Evolutionary conservation across 2,888 invertebrate species (phyloP).

Genomic region (Heliconius ethilla): DNA sequence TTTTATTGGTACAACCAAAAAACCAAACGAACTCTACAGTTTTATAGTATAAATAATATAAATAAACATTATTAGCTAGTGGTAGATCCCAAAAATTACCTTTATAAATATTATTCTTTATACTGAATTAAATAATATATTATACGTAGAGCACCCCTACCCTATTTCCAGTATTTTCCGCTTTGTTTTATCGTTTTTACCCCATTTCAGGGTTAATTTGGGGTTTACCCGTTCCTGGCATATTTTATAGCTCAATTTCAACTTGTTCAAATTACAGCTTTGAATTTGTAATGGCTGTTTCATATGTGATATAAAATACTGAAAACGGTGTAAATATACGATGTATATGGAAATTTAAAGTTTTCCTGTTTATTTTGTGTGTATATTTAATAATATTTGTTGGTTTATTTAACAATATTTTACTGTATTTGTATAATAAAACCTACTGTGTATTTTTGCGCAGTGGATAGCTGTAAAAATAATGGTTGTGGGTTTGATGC

Average conservation of each 20-base stretch:
- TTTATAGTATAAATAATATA: background rate
- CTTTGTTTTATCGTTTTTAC: constrained; percentile 22
- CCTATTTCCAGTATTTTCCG: constrained; percentile 9
- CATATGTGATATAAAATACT: constrained; percentile 23
- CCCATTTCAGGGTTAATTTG: constrained; percentile 26
- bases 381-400: background rate
- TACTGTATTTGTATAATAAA: background rate
- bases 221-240: constrained; percentile 22
- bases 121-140: constrained; percentile 4
- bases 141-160: background rate
- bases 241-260: constrained; percentile 28
- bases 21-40: too few relatives aligned
- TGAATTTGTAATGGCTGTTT: constrained; percentile 21
- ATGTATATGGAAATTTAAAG: constrained; percentile 6
- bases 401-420: background rate
- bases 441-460: too few relatives aligned
- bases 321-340: constrained; percentile 2
- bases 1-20: constrained; percentile 23
- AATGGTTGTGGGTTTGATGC: background rate
- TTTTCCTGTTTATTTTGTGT: background rate
- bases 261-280: constrained; percentile 26
- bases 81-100: background rate
- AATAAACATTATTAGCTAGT: background rate
- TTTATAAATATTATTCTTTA: background rate
- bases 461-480: background rate